Evolutionary conservation across 2,113 vertebrate species (phyloP).

Genomic region (Antechinus flavipes): DNA sequence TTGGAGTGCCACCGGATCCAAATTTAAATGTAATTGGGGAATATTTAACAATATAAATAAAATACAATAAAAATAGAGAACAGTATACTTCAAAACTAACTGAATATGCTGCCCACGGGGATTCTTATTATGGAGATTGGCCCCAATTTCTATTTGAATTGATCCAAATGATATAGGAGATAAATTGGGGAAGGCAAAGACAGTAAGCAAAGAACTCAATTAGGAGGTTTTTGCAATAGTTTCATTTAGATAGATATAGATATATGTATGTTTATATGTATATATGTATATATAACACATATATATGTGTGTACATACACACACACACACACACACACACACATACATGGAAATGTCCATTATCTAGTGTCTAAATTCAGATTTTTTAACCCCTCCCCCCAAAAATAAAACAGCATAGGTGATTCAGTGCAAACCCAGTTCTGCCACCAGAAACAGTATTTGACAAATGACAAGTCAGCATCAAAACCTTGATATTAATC

Average conservation of each 20-base stretch:
- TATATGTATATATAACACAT: background rate
- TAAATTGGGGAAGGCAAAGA: no score
- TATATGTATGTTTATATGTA: background rate
- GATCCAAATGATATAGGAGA: background rate
- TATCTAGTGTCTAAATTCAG: background rate
- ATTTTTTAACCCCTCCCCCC: background rate
- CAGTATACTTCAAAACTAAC: background rate
- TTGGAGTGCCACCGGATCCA: background rate
- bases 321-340: no score
- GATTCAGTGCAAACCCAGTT: background rate
- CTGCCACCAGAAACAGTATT: background rate
- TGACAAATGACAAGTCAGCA: background rate
- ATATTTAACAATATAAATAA: background rate
- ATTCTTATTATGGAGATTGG: background rate
- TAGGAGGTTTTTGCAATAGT: background rate
- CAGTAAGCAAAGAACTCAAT: no score
- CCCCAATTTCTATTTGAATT: background rate
- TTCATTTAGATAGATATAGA: background rate
- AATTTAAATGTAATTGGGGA: background rate
- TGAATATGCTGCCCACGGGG: background rate
- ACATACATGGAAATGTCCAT: background rate
- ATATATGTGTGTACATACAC: no score
- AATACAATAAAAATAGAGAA: background rate
- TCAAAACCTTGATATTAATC: background rate
- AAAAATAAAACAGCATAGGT: background rate